These are phyloP conservation scores for Rhopalosiphum padi DNA, from an alignment of 1,140 invertebrate species.

Conservation along the genomic window DNA sequence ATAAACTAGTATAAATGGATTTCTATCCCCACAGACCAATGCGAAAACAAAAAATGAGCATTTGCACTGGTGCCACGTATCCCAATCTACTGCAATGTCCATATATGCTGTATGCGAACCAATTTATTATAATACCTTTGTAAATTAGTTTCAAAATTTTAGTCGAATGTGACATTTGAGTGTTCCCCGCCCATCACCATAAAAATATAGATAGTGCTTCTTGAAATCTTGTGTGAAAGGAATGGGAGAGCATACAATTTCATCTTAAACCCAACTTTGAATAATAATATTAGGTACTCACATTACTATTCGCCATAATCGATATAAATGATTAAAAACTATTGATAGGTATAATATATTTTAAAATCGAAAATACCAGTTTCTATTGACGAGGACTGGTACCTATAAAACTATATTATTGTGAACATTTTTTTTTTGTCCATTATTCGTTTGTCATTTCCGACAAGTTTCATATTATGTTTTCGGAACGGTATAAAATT, in stretches of 20 bases:
- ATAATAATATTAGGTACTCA: background rate
- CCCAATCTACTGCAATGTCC: background rate
- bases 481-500: too few relatives aligned
- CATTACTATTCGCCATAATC: background rate
- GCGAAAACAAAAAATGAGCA: background rate
- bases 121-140: background rate
- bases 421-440: background rate
- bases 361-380: background rate
- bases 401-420: background rate
- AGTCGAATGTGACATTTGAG: background rate
- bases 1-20: slow-evolving; percentile 3
- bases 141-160: background rate
- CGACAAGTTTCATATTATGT: background rate
- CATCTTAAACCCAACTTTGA: background rate
- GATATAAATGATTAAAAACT: background rate
- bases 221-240: background rate
- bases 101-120: background rate
- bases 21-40: background rate
- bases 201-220: background rate
- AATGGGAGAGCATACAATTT: background rate
- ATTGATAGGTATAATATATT: background rate
- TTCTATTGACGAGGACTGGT: background rate
- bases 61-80: background rate
- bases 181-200: too few relatives aligned
- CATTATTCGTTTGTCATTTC: background rate